phyloP scores from a whole-genome alignment of 2,888 invertebrate species.

The Patella depressa region DNA sequence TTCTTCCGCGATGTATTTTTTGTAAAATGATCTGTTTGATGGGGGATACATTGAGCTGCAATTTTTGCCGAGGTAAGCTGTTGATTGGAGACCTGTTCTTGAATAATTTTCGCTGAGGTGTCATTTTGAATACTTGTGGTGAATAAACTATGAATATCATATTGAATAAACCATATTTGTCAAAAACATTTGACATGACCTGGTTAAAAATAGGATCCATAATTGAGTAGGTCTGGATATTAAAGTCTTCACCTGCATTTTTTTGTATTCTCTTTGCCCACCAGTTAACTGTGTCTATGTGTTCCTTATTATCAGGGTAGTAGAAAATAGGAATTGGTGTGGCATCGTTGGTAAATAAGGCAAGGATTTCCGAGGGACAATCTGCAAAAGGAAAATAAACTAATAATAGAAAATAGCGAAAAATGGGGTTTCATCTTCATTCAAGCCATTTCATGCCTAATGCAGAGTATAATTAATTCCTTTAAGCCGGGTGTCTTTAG shows the following conservation, averaged over 20 bases:
- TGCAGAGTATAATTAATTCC: too few species aligned
- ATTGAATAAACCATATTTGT: not conserved
- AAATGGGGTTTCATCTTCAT: too few species aligned
- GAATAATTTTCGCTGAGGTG: too few species aligned
- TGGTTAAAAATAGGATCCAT: not conserved
- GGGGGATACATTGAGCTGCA: not conserved
- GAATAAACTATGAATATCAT: too few species aligned
- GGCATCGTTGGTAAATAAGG: not conserved
- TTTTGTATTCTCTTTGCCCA: not conserved
- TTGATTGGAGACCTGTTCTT: too few species aligned
- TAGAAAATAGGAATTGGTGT: not conserved
- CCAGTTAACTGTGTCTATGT: not conserved
- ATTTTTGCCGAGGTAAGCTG: not conserved
- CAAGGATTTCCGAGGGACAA: too few species aligned
- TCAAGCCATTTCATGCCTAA: too few species aligned
- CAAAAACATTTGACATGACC: not conserved
- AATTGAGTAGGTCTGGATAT: not conserved
- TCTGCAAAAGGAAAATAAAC: too few species aligned
- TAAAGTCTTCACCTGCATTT: not conserved
- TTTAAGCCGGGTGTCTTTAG: too few species aligned
- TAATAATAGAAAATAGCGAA: too few species aligned
- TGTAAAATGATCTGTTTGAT: not conserved
- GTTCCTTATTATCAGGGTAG: not conserved
- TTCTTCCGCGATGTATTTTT: not conserved
- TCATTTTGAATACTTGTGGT: too few species aligned